phyloP scores from a whole-genome alignment of 2,888 invertebrate genomes.

The Mantis religiosa region DNA sequence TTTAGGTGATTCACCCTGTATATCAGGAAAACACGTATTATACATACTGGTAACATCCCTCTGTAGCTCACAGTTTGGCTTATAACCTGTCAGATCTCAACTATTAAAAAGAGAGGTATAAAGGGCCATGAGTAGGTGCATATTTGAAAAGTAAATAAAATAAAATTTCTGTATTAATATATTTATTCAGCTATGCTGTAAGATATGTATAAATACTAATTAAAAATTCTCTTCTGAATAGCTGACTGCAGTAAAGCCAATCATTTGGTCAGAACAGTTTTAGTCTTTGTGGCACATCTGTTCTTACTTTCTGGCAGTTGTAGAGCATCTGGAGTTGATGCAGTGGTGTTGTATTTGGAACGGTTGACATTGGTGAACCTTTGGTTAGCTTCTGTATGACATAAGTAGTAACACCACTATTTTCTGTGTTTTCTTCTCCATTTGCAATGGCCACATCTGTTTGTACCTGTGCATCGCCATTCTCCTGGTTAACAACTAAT shows the following conservation, averaged over 20 bases:
- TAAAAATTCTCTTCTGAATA: background rate
- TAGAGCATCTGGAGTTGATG: background rate
- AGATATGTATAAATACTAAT: background rate
- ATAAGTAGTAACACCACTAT: background rate
- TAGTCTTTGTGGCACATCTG: background rate
- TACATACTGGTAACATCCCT: too few species aligned
- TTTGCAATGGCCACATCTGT: background rate
- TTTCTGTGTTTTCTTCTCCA: background rate
- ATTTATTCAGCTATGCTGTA: too few species aligned
- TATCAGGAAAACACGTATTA: too few species aligned
- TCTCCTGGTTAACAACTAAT: background rate
- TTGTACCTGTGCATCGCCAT: background rate
- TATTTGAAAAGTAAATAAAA: too few species aligned
- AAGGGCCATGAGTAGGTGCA: too few species aligned
- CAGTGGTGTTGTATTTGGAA: background rate
- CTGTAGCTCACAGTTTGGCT: too few species aligned
- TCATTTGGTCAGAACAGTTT: background rate
- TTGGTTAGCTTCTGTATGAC: background rate
- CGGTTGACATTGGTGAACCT: background rate
- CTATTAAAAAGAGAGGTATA: too few species aligned
- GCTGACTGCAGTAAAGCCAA: background rate
- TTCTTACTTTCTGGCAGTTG: background rate
- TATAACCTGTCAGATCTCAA: too few species aligned
- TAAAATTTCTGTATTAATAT: too few species aligned
- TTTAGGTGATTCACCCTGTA: too few species aligned